Percentiles rank a stretch among this genome's conserved stretches.
Evolutionary conservation across 2,888 invertebrate species (phyloP).

Genomic region (Plebejus anna): DNA sequence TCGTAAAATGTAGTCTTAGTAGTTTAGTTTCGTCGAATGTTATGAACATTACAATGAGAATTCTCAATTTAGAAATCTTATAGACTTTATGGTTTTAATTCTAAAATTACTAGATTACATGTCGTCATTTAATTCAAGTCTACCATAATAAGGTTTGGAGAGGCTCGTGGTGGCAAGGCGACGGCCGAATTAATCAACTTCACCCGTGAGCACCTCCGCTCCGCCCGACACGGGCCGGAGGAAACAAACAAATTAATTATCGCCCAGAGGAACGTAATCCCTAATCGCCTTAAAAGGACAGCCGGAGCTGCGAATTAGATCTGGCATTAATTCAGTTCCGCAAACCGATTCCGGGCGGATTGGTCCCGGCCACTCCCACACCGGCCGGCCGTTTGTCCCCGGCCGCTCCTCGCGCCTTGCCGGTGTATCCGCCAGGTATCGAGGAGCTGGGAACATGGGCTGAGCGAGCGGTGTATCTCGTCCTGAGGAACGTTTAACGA

Average conservation of each 20-base stretch:
- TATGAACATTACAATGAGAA: too few species aligned
- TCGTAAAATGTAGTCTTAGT: too few species aligned
- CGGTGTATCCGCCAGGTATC: not conserved
- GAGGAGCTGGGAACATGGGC: not conserved
- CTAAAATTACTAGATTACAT: too few species aligned
- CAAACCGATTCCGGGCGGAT: not conserved
- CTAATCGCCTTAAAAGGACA: not conserved
- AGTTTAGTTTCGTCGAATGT: too few species aligned
- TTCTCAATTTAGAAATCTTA: too few species aligned
- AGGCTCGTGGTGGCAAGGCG: too few species aligned
- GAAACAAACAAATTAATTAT: conserved; percentile 5
- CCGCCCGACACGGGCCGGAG: not conserved
- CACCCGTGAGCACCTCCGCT: not conserved
- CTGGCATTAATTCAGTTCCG: conserved; percentile 15
- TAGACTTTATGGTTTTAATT: too few species aligned
- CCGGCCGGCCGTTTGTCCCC: not conserved
- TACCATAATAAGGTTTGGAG: too few species aligned
- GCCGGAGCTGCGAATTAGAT: conserved; percentile 1
- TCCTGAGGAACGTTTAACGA: not conserved
- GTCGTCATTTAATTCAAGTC: too few species aligned
- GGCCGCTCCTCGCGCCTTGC: not conserved
- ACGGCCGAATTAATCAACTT: too few species aligned
- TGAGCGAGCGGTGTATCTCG: not conserved
- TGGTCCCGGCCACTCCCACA: not conserved
- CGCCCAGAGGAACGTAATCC: not conserved